These are phyloP conservation scores for Thumatha senex DNA, from an alignment of 2,888 invertebrate genomes.

Conservation along the genomic window DNA sequence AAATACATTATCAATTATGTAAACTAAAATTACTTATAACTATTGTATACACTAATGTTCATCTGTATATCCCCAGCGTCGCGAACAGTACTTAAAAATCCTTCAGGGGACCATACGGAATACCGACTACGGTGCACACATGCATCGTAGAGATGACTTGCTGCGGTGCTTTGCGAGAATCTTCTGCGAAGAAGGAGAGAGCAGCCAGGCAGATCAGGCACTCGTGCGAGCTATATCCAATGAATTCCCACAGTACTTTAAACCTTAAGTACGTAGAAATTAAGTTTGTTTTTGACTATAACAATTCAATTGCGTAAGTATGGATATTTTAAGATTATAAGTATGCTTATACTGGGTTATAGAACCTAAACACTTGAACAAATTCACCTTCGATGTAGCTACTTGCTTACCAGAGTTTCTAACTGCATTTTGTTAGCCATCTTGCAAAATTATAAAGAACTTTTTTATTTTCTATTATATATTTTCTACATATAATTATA, in stretches of 20 bases:
- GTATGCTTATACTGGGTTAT: neutral
- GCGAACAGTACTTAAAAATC: conserved; percentile 90
- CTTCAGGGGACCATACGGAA: conserved; percentile 92
- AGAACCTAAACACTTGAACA: neutral
- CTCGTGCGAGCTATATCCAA: conserved; percentile 91
- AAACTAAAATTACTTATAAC: no score
- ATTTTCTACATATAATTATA: no score
- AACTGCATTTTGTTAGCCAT: no score
- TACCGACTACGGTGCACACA: conserved; percentile 91
- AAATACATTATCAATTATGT: no score
- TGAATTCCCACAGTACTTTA: conserved; percentile 92
- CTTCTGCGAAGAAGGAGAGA: conserved; percentile 91
- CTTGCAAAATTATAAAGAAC: no score
- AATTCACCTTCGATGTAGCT: no score
- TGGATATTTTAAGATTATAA: conserved; percentile 2
- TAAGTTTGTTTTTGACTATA: conserved; percentile 1
- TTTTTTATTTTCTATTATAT: no score
- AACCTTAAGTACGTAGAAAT: conserved; percentile 70
- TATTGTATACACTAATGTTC: no score
- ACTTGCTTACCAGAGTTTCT: no score
- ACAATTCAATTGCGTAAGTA: neutral
- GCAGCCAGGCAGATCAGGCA: conserved; percentile 89
- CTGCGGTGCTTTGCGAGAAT: conserved; percentile 93
- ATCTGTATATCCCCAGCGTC: conserved; percentile 76
- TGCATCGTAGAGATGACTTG: conserved; percentile 91